phyloP scores from a whole-genome alignment of 2,113 vertebrate species.

The Nymphicus hollandicus region DNA sequence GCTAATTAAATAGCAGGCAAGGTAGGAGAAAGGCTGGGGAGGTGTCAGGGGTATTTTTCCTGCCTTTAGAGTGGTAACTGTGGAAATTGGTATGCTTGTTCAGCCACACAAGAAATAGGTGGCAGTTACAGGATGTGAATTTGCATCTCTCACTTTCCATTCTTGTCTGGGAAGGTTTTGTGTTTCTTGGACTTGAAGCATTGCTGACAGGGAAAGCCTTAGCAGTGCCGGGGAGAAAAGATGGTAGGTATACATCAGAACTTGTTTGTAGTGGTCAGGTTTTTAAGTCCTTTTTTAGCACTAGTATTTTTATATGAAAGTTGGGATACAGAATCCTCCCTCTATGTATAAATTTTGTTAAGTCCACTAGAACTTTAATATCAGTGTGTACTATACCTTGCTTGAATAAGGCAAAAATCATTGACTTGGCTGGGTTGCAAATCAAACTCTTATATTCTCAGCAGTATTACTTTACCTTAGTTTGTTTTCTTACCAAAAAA shows the following conservation, averaged over 20 bases:
- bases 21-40: neutral
- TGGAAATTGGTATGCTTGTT: neutral
- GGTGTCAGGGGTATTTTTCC: neutral
- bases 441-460: neutral
- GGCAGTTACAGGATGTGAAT: neutral
- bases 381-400: neutral
- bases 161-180: neutral
- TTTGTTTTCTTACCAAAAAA: neutral
- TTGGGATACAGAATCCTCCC: neutral
- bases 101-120: neutral
- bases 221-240: neutral
- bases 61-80: neutral
- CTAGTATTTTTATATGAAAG: neutral
- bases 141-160: neutral
- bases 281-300: neutral
- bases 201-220: neutral
- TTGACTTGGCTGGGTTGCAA: neutral
- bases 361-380: neutral
- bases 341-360: neutral
- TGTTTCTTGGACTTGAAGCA: neutral
- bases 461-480: neutral
- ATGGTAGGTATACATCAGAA: neutral
- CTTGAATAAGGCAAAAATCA: neutral
- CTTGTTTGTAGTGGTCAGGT: neutral
- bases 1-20: neutral